Conservation (phyloP, 2,797 vertebrate genomes). For the Dermochelys coriacea region DNA sequence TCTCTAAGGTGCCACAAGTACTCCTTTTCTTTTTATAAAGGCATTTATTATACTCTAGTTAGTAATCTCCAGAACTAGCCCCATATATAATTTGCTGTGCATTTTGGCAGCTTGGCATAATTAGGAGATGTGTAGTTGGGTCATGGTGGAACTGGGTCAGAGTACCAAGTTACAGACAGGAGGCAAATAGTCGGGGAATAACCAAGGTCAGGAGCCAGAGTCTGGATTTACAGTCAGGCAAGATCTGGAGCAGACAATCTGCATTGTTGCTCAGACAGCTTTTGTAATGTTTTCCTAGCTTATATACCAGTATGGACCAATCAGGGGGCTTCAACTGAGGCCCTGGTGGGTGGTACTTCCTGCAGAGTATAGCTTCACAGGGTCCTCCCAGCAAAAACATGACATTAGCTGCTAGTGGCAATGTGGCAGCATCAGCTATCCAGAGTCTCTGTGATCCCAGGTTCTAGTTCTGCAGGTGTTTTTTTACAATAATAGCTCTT, state of each 20-base stretch:
- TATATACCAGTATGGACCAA: background rate
- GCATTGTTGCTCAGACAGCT: background rate
- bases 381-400: too few relatives aligned
- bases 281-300: background rate
- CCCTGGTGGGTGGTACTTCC: background rate
- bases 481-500: too few relatives aligned
- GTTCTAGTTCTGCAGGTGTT: background rate
- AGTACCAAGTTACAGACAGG: background rate
- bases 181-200: background rate
- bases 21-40: too few relatives aligned
- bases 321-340: background rate
- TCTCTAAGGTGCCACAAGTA: too few relatives aligned
- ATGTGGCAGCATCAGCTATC: background rate
- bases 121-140: background rate
- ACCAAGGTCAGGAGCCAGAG: background rate
- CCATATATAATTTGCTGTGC: constrained; percentile 28
- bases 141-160: background rate
- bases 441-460: background rate
- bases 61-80: constrained; percentile 1
- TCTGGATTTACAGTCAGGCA: background rate
- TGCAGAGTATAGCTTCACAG: background rate
- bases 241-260: background rate
- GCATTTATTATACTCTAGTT: constrained; percentile 46
- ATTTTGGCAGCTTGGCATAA: constrained; percentile 44
- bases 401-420: background rate